phyloP scores from a whole-genome alignment of 2,797 vertebrate species.

The Crocodylus rhombifer region DNA sequence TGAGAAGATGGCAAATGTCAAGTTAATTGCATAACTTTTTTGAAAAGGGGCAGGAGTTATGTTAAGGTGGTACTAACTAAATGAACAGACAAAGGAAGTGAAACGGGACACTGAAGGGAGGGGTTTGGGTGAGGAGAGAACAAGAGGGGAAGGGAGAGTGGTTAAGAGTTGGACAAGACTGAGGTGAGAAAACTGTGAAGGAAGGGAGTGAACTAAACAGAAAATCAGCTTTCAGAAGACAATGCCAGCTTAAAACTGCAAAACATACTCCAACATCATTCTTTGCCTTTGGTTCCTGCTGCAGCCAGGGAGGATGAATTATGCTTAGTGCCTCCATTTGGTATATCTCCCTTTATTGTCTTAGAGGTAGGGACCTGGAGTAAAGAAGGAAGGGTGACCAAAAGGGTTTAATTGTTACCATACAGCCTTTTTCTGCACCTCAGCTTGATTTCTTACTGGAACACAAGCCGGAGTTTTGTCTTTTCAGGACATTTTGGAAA shows the following conservation, averaged over 20 bases:
- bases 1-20: neutral
- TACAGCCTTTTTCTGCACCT: conserved; percentile 42
- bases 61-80: neutral
- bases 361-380: too few relatives aligned
- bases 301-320: neutral
- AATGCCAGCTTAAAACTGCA: neutral
- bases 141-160: neutral
- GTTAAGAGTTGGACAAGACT: neutral
- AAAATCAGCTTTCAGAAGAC: neutral
- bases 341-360: too few relatives aligned
- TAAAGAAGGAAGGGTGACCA: neutral
- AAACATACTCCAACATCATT: neutral
- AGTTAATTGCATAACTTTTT: neutral
- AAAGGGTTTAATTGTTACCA: conserved; percentile 38
- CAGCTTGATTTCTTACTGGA: conserved; percentile 64
- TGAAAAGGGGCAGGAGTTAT: neutral
- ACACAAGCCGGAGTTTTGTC: conserved; percentile 62
- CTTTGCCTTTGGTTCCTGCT: neutral
- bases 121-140: neutral
- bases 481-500: conserved; percentile 70
- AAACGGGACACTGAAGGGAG: neutral
- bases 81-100: neutral
- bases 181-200: too few relatives aligned
- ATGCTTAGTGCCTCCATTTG: neutral
- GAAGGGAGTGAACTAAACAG: neutral